Percentiles rank a stretch among this genome's conserved stretches.
These are phyloP conservation scores for Liasis olivaceus DNA, from an alignment of 2,797 vertebrate genomes.

Conservation along the genomic window DNA sequence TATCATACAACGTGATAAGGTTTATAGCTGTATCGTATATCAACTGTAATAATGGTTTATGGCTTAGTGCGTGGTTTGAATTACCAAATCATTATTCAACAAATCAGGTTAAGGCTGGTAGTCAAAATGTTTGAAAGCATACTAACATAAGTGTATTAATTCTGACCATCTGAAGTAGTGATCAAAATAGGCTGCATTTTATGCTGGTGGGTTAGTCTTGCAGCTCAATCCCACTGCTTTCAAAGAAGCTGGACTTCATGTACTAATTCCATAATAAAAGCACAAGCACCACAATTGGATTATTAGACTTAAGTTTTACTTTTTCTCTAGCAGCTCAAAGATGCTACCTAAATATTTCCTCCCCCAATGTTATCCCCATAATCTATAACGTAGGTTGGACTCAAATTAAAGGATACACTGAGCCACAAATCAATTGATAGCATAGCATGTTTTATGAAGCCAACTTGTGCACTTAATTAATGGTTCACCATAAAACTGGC, in stretches of 20 bases:
- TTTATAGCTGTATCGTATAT: not conserved
- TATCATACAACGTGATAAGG: not conserved
- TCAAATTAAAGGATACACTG: not conserved
- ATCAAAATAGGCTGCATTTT: not conserved
- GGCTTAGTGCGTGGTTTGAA: not conserved
- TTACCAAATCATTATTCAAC: not conserved
- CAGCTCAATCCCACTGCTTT: not conserved
- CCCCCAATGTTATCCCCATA: not conserved
- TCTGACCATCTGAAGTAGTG: not conserved
- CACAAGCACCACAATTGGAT: not conserved
- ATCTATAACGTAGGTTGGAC: not conserved
- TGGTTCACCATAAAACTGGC: not conserved
- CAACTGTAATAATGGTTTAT: not conserved
- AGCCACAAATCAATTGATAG: not conserved
- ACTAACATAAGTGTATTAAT: not conserved
- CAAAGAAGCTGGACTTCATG: not conserved
- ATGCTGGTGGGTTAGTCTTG: not conserved
- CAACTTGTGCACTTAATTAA: not conserved
- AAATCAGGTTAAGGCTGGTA: not conserved
- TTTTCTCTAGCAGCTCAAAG: not conserved
- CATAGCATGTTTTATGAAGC: not conserved
- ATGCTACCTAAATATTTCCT: not conserved
- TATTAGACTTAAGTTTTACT: not conserved
- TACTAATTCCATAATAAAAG: not conserved
- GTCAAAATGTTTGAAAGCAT: not conserved